Evolutionary conservation across 53 echinoderm and acorn worm genomes (phyloP).

Genomic region (Temnopleurus reevesii): DNA sequence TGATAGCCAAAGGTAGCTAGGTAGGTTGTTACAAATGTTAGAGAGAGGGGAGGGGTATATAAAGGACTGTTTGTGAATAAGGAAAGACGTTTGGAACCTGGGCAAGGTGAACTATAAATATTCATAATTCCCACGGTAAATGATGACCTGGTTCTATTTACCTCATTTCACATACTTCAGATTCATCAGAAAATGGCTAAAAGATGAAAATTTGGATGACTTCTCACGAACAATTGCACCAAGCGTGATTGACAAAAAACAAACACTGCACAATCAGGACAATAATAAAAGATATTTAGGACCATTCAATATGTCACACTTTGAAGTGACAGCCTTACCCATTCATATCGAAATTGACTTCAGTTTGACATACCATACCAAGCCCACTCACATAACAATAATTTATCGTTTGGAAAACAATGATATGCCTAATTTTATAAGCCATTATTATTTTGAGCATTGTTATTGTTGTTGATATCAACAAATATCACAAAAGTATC

Average conservation of each 20-base stretch:
- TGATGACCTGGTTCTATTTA: too few species aligned
- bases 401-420: too few species aligned
- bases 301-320: neutral
- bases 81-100: too few species aligned
- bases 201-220: neutral
- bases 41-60: too few species aligned
- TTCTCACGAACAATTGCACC: neutral
- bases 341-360: neutral
- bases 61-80: too few species aligned
- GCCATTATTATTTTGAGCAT: too few species aligned
- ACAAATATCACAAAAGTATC: too few species aligned
- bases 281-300: neutral
- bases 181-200: neutral
- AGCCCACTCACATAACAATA: neutral
- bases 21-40: too few species aligned
- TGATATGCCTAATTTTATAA: too few species aligned
- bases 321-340: neutral
- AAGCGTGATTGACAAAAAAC: conserved; percentile 14
- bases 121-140: neutral
- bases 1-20: too few species aligned
- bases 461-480: too few species aligned
- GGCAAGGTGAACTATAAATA: neutral
- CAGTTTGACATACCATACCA: neutral
- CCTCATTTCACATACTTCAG: neutral
- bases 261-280: neutral